Evolutionary conservation across 2,113 vertebrate genomes (phyloP).

Genomic region (Fregata magnificens): DNA sequence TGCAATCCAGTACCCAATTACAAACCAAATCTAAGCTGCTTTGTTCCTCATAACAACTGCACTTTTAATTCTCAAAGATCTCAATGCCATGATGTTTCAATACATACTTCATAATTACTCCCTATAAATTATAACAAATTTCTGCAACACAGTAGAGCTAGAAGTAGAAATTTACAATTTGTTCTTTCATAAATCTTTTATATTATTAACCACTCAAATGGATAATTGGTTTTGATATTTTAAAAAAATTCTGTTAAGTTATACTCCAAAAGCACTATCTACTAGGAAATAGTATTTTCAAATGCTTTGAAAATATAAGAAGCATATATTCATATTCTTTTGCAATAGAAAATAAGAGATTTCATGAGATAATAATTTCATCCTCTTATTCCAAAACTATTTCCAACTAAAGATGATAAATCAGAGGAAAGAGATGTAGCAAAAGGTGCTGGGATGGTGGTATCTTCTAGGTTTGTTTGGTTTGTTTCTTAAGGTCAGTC

Average conservation of each 20-base stretch:
- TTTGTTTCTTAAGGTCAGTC: background rate
- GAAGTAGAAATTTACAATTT: background rate
- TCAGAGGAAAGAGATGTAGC: background rate
- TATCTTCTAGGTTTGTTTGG: background rate
- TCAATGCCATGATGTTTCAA: background rate
- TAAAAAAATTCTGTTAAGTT: background rate
- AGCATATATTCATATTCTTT: background rate
- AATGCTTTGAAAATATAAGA: background rate
- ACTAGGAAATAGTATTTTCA: background rate
- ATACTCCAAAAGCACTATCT: background rate
- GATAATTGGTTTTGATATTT: background rate
- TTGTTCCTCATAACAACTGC: rapidly evolving
- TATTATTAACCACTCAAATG: background rate
- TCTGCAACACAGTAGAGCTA: background rate
- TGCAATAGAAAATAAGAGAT: background rate
- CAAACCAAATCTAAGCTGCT: background rate
- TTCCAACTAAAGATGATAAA: background rate
- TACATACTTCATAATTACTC: background rate
- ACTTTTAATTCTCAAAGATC: background rate
- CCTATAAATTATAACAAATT: background rate
- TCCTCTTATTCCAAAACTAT: background rate
- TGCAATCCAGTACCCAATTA: background rate
- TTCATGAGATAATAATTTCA: background rate
- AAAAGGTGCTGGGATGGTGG: background rate
- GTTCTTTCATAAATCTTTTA: background rate